phyloP scores from a whole-genome alignment of 2,888 invertebrate species.

The Caenorhabditis wallacei region DNA sequence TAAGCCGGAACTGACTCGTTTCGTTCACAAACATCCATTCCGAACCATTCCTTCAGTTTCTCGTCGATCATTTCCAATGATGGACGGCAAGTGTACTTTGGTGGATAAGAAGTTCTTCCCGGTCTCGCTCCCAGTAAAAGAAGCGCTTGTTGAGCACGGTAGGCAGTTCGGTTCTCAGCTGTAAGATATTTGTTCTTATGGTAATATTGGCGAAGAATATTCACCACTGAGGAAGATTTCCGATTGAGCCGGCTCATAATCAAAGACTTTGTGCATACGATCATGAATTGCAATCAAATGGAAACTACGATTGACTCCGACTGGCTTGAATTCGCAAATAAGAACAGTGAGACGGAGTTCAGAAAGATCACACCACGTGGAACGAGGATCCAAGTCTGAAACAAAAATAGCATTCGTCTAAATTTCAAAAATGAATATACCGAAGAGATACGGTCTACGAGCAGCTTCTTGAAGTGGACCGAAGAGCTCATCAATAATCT shows the following conservation, averaged over 20 bases:
- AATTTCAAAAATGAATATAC: slow-evolving; percentile 23
- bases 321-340: slow-evolving; percentile 53
- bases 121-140: background rate
- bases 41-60: slow-evolving; percentile 44
- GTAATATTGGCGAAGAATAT: background rate
- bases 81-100: slow-evolving; percentile 51
- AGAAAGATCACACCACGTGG: slow-evolving; percentile 60
- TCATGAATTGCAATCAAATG: slow-evolving; percentile 39
- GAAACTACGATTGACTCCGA: slow-evolving; percentile 42
- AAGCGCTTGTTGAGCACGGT: slow-evolving; percentile 11
- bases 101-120: slow-evolving; percentile 33
- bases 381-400: slow-evolving; percentile 44
- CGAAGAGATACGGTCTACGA: slow-evolving; percentile 12
- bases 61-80: slow-evolving; percentile 23
- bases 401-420: too few relatives aligned
- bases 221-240: slow-evolving; percentile 54
- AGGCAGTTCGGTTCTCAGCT: slow-evolving; percentile 1
- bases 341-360: slow-evolving; percentile 47
- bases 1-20: slow-evolving; percentile 39
- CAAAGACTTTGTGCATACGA: slow-evolving; percentile 41
- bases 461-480: slow-evolving; percentile 56
- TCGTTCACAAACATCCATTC: slow-evolving; percentile 36
- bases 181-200: background rate
- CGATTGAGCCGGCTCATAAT: slow-evolving; percentile 29
- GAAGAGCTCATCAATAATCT: slow-evolving; percentile 34